Conservation (phyloP, 2,888 invertebrate genomes). For the Apamea crenata region DNA sequence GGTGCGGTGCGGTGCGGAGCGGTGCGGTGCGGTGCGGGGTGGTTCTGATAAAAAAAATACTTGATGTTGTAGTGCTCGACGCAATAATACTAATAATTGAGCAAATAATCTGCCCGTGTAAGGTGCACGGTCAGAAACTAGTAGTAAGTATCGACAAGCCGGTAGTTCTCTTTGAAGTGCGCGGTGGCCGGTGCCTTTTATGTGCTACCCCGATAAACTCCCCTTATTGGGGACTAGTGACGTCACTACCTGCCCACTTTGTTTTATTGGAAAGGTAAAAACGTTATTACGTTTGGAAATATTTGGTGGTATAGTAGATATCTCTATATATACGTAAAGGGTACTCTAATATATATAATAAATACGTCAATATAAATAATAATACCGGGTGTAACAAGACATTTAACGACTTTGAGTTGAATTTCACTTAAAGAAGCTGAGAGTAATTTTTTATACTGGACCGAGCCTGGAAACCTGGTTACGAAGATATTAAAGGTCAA, state of each 20-base stretch:
- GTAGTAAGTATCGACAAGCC: slow-evolving; percentile 36
- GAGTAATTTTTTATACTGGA: too few species aligned
- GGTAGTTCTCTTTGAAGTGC: slow-evolving; percentile 56
- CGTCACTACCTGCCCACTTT: slow-evolving; percentile 49
- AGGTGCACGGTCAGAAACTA: neutral
- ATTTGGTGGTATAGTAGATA: slow-evolving; percentile 3
- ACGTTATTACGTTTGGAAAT: slow-evolving; percentile 38
- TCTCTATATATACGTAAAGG: too few species aligned
- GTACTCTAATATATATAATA: too few species aligned
- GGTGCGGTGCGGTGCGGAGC: too few species aligned
- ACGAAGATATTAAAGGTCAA: too few species aligned
- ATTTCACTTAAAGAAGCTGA: too few species aligned
- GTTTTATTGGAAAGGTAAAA: slow-evolving; percentile 62
- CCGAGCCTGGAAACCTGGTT: too few species aligned
- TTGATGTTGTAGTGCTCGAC: neutral
- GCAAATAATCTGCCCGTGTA: neutral
- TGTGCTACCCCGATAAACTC: slow-evolving; percentile 69
- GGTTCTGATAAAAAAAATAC: neutral
- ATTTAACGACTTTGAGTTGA: too few species aligned
- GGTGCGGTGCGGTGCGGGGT: too few species aligned
- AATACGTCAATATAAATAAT: too few species aligned
- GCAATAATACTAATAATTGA: neutral
- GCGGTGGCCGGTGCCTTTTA: slow-evolving; percentile 72
- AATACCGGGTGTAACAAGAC: too few species aligned
- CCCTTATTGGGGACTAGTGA: slow-evolving; percentile 58